Base-by-base conservation (phyloP, 2,888 invertebrate species). In the Ophion slaviceki region DNA sequence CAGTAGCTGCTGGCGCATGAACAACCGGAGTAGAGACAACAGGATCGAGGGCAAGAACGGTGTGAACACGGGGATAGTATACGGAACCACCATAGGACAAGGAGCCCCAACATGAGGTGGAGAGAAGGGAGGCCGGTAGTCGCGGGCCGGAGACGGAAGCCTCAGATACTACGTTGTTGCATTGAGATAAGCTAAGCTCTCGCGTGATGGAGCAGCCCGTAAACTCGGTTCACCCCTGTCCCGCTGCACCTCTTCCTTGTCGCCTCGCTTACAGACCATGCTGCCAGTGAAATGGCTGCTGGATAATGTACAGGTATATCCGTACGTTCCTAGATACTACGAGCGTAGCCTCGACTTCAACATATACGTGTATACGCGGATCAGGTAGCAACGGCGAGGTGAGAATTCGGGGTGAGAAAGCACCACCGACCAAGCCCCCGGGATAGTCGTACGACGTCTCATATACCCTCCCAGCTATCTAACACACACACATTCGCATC, bases 161-260 rank as follows among this genome's bases (percentile, higher is more conserved):
- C 91, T 92, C 91, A 91, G 92, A 91, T 92, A 86, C 83, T 80
- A 92, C 91, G 92, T 92, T 91, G 93, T 90, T 91, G 91, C 91
- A 91, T 91, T 90, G 90, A 92, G 93, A 93, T 93, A 93, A 93
- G 93, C 92, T 92, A 92, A 93, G 92, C 93, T 92, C 91, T 92
- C 91, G 89, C 91, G 91, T 92, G 93, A 93, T 92, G 92, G 91
- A 93, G 91, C 92, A 90, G 91, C 91, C 92, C 91, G 92, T 93
- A 92, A 93, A 93, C 91, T 92, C 89, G 87, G 89, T 76, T 87
- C 89, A 89, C 88, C 71, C 72, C 57, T 24, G 45, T 61, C 20
- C 74, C 70, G 68, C 62, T 76, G 64, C 76, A 14, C 45, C 80
- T 57, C 79, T 59, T 68, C 67, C 62, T 70, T 53, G 68, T 64